Evolutionary conservation across 2,888 invertebrate genomes (phyloP).

Genomic region (Hemaris fuciformis): DNA sequence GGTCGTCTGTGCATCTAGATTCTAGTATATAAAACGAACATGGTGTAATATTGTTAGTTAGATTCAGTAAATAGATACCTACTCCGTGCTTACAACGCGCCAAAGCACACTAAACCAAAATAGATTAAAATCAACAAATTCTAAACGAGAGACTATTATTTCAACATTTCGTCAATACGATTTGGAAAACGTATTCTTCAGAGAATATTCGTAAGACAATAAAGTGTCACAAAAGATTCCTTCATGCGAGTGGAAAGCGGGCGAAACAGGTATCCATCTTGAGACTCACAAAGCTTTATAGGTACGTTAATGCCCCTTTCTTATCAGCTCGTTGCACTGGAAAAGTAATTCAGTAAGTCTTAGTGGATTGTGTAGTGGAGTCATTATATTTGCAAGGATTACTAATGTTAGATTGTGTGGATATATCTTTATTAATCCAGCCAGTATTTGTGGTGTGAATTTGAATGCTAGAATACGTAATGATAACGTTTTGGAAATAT

Average conservation of each 20-base stretch:
- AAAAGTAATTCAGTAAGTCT: slow-evolving; percentile 27
- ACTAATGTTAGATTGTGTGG: neutral
- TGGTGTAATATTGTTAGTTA: no score
- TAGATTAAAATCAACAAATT: neutral
- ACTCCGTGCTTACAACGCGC: neutral
- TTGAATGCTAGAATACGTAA: no score
- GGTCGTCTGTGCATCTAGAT: no score
- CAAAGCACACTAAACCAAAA: neutral
- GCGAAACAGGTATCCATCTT: slow-evolving; percentile 27
- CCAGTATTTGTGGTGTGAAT: no score
- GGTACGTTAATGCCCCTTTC: slow-evolving; percentile 14
- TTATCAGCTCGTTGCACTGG: slow-evolving; percentile 28
- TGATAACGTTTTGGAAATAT: no score
- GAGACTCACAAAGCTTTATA: slow-evolving; percentile 30
- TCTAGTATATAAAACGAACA: no score
- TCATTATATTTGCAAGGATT: neutral
- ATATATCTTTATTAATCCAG: neutral
- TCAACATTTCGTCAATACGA: neutral
- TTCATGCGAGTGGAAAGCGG: slow-evolving; percentile 25
- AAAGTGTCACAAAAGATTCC: slow-evolving; percentile 27
- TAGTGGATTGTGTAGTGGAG: slow-evolving; percentile 12
- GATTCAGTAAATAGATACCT: no score
- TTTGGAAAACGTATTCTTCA: neutral
- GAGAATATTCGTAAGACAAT: slow-evolving; percentile 8
- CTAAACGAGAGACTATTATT: neutral